Evolutionary conservation across 2,888 invertebrate genomes (phyloP), one percentile per base, ranked within the genome.

Genomic region (Hanleya hanleyi): DNA sequence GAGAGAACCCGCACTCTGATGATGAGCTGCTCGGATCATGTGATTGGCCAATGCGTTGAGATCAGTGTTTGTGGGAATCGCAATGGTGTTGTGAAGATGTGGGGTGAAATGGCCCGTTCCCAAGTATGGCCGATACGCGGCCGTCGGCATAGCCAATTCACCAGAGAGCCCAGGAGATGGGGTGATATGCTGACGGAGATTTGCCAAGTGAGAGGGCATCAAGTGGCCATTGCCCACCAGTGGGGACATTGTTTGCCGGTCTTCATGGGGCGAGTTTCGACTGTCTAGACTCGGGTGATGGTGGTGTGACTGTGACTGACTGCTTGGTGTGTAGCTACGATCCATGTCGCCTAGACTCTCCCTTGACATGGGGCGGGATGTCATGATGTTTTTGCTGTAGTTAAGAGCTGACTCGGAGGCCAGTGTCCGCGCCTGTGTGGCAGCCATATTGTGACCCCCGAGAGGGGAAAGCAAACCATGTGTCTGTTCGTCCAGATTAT

Each of bases 1-100:
- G 15, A 57, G 22, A 57, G 57, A 57, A 32, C 57, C 57, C n/a
- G n/a, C n/a, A 9, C 57, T 57, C 57, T 57, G 57, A 26, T 57
- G 57, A 26, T 57, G 57, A 22, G 57, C 57, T 29, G 57, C 57
- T 26, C 57, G 57, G 57, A 57, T 57, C 57, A 57, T 57, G 57
- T 57, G 57, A 57, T 57, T 57, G 57, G 57, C 57, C 29, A 57
- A 22, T 4, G 57, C 57, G 4, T 22, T 29, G 29, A 57, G 57
- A 29, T 57, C 57, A 29, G 57, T 32, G 26, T 57, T 57, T 22
- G 57, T 29, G 22, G 57, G 57, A 29, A 57, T 57, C 26, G 57
- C 22, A 15, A 57, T 29, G 1, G 57, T 12, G 32, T 57, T 57
- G 15, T 22, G 26, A 15, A 57, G 32, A 32, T 57, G 57, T 26